Conservation (phyloP, 92 coral and sea anemone genomes). For the Parazoanthus darwini region DNA sequence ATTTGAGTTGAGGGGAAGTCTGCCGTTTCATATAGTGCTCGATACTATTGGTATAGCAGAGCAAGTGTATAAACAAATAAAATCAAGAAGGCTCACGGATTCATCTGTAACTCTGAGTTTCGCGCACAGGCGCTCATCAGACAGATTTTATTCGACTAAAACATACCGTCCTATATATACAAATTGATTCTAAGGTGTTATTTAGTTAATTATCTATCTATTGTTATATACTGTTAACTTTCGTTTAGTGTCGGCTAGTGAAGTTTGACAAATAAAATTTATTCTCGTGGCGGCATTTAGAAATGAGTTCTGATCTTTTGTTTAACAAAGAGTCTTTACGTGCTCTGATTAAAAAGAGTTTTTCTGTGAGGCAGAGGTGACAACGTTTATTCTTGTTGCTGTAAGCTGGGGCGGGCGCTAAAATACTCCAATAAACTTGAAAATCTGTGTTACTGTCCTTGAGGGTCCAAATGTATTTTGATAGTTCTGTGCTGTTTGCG, state of each 20-base stretch:
- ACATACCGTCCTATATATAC: conserved; percentile 6
- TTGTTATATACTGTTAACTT: conserved; percentile 15
- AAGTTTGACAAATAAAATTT: conserved; percentile 8
- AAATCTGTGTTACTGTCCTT: conserved; percentile 1
- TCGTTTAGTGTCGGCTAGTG: conserved; percentile 19
- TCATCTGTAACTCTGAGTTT: not conserved
- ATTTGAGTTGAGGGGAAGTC: not conserved
- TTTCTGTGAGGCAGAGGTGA: conserved; percentile 17
- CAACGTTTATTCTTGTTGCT: not conserved
- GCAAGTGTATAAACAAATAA: not conserved
- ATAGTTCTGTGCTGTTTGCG: conserved; percentile 41
- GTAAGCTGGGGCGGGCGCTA: conserved; percentile 35
- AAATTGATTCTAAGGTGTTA: conserved; percentile 11
- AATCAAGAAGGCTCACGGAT: conserved; percentile 13
- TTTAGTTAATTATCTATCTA: conserved; percentile 15
- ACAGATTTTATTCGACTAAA: conserved; percentile 9
- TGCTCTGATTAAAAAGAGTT: conserved; percentile 20
- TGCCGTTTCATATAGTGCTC: conserved; percentile 4
- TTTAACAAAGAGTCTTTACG: conserved; percentile 31
- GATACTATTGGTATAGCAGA: not conserved
- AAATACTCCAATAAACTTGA: conserved; percentile 38
- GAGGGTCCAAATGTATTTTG: no score
- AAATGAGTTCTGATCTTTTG: conserved; percentile 36
- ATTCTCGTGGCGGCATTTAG: conserved; percentile 26
- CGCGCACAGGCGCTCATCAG: conserved; percentile 18